Percentiles rank a stretch among this genome's conserved stretches.
These are phyloP conservation scores for Falco rusticolus DNA, from an alignment of 2,797 vertebrate genomes.

Conservation along the genomic window DNA sequence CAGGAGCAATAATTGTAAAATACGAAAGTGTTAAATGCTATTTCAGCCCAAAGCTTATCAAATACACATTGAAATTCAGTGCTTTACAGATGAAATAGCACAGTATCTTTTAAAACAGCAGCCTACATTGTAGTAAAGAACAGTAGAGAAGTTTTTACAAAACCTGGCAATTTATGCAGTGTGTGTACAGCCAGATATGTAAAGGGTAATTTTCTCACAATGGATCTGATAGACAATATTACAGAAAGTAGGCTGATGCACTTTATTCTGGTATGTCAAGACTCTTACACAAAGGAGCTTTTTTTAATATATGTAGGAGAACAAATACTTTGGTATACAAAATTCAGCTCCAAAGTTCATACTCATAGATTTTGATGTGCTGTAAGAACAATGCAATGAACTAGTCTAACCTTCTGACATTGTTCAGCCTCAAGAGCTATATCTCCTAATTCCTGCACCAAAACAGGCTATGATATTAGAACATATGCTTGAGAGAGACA, in stretches of 20 bases:
- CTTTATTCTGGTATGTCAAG: background rate
- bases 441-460: background rate
- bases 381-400: background rate
- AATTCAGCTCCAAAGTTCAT: background rate
- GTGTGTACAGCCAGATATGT: background rate
- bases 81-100: background rate
- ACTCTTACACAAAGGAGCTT: background rate
- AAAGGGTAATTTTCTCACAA: slow-evolving; percentile 56
- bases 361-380: background rate
- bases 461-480: background rate
- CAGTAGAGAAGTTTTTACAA: background rate
- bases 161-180: slow-evolving; percentile 22
- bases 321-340: background rate
- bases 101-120: background rate
- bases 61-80: slow-evolving; percentile 32
- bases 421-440: background rate
- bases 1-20: slow-evolving; percentile 29
- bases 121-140: background rate
- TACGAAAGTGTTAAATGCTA: background rate
- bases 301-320: background rate
- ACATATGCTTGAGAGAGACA: background rate
- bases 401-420: background rate
- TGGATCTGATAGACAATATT: background rate
- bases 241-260: background rate
- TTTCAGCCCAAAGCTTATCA: slow-evolving; percentile 47